A percentile compares a stretch with the other conserved stretches of the same genome.
These are phyloP conservation scores for Puma concolor DNA, from an alignment of 2,113 vertebrate genomes.

Conservation along the genomic window DNA sequence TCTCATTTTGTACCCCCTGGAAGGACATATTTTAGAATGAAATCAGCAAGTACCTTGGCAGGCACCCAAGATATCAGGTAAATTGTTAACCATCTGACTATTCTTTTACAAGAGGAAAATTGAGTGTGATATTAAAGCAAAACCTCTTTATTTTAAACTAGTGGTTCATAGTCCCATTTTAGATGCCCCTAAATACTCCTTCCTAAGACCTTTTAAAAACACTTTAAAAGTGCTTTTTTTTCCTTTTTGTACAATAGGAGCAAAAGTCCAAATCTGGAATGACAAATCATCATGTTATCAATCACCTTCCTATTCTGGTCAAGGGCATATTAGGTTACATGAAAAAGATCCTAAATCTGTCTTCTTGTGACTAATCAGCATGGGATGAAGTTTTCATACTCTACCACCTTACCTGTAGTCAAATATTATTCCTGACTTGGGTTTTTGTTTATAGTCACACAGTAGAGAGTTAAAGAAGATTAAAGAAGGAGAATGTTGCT, in stretches of 20 bases:
- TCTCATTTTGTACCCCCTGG: background rate
- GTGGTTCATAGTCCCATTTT: background rate
- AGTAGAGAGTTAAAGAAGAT: background rate
- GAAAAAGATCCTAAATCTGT: background rate
- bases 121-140: constrained; percentile 55
- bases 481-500: background rate
- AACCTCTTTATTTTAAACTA: constrained; percentile 60
- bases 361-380: constrained; percentile 21
- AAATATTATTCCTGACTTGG: background rate
- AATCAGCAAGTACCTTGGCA: constrained; percentile 63
- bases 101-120: constrained; percentile 60
- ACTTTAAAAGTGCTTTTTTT: background rate
- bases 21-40: constrained; percentile 34
- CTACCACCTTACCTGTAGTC: background rate
- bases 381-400: background rate
- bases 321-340: background rate
- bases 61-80: constrained; percentile 28
- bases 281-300: background rate
- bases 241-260: background rate
- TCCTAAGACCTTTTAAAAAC: background rate
- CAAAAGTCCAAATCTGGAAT: background rate
- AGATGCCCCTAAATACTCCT: background rate
- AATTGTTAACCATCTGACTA: constrained; percentile 73
- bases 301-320: background rate
- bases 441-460: background rate